A percentile compares a stretch with the other conserved stretches of the same genome.
phyloP scores from a whole-genome alignment of 2,888 invertebrate genomes.

The Dioctria linearis region DNA sequence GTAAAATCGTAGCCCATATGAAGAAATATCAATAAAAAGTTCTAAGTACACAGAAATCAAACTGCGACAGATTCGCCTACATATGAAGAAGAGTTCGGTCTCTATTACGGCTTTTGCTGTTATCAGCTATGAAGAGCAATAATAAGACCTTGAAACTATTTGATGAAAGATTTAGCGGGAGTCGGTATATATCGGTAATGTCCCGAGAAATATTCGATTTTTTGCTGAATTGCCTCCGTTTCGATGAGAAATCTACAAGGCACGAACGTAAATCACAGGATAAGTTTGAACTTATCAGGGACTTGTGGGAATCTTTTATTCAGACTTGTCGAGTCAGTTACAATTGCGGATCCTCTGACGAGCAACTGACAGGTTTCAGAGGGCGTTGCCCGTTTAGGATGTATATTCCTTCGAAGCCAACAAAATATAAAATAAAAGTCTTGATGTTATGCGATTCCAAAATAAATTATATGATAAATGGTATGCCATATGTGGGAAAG shows the following conservation, averaged over 20 bases:
- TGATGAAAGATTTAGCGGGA: neutral
- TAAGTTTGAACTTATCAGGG: neutral
- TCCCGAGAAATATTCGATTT: neutral
- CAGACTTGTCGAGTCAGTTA: neutral
- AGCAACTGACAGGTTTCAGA: neutral
- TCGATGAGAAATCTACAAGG: neutral
- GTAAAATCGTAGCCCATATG: neutral
- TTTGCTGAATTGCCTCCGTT: neutral
- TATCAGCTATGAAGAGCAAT: neutral
- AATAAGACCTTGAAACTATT: neutral
- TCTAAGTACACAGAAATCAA: neutral
- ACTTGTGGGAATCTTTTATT: neutral
- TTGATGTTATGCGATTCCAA: neutral
- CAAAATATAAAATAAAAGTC: neutral
- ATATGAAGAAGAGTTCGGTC: neutral
- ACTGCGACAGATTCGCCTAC: neutral
- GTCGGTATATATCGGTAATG: neutral
- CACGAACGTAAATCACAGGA: neutral
- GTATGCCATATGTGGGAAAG: neutral
- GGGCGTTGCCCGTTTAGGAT: neutral
- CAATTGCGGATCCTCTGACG: fast-evolving
- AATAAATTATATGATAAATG: neutral
- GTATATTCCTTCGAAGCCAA: neutral
- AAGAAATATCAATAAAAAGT: neutral
- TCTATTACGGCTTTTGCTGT: neutral